Evolutionary conservation across 1,140 invertebrate genomes (phyloP).

Genomic region (Drosophila murphyi): DNA sequence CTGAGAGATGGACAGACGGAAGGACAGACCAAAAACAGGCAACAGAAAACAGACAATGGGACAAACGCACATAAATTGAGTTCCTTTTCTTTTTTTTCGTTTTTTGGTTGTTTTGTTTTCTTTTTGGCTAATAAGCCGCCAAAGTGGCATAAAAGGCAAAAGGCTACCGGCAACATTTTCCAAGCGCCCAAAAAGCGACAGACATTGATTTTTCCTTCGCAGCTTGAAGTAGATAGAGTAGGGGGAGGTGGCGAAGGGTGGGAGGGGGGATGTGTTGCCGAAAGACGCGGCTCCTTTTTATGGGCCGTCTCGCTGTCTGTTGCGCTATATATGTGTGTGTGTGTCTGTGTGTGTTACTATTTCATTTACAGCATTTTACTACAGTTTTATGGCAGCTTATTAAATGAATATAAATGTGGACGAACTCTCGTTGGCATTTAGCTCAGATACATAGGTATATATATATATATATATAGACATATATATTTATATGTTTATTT

Average conservation of each 20-base stretch:
- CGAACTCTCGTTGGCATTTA: slow-evolving; percentile 33
- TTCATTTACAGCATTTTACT: slow-evolving; percentile 80
- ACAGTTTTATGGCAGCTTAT: slow-evolving; percentile 80
- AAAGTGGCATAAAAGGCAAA: slow-evolving; percentile 45
- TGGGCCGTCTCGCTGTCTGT: slow-evolving; percentile 54
- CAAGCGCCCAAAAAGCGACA: slow-evolving; percentile 32
- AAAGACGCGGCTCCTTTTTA: slow-evolving; percentile 61
- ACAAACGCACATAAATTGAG: slow-evolving; percentile 31
- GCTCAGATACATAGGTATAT: slow-evolving; percentile 33
- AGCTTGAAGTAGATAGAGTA: no score
- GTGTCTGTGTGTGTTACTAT: slow-evolving; percentile 60
- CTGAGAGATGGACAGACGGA: not conserved
- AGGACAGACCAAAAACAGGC: slow-evolving; percentile 1
- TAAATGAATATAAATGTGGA: slow-evolving; percentile 76
- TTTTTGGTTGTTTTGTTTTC: slow-evolving; percentile 21
- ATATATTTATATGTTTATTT: slow-evolving; percentile 4
- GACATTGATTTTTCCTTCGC: slow-evolving; percentile 63
- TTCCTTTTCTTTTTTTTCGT: slow-evolving; percentile 19
- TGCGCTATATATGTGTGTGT: slow-evolving; percentile 35
- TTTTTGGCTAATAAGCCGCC: slow-evolving; percentile 59
- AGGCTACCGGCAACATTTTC: slow-evolving; percentile 31
- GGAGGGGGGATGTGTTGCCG: slow-evolving; percentile 12
- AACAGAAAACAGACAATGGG: slow-evolving; percentile 36
- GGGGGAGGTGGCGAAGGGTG: not conserved
- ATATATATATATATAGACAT: slow-evolving; percentile 25